Percentiles rank a stretch among this genome's conserved stretches.
Evolutionary conservation across 2,888 invertebrate species (phyloP).

Genomic region (Microctonus brassicae): DNA sequence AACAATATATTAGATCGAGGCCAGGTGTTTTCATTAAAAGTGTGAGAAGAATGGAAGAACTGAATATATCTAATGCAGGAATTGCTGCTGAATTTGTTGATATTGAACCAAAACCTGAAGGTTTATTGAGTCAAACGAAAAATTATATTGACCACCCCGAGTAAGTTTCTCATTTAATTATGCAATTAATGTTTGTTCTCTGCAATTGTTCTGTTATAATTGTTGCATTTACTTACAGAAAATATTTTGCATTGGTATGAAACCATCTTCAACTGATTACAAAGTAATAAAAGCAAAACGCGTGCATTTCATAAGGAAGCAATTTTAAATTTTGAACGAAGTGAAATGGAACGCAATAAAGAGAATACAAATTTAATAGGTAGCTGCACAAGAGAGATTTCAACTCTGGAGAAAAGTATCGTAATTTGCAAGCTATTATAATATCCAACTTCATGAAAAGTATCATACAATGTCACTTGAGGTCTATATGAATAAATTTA

Average conservation of each 20-base stretch:
- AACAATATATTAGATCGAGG: conserved; percentile 89
- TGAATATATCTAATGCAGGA: conserved; percentile 73
- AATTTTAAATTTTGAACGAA: conserved; percentile 69
- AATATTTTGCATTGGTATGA: conserved; percentile 91
- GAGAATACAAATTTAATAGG: conserved; percentile 43
- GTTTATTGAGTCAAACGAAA: conserved; percentile 78
- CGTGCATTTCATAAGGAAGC: conserved; percentile 81
- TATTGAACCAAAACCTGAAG: conserved; percentile 46
- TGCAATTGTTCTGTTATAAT: too few species aligned
- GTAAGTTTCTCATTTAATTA: conserved; percentile 70
- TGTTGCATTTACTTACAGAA: conserved; percentile 80
- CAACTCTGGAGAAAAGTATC: conserved; percentile 68
- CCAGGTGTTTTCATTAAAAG: conserved; percentile 92
- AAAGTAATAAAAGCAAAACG: conserved; percentile 91
- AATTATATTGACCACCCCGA: conserved; percentile 81
- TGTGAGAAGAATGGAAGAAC: conserved; percentile 85
- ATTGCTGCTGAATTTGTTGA: conserved; percentile 74
- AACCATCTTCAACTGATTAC: conserved; percentile 82
- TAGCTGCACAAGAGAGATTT: conserved; percentile 24
- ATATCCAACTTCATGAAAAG: conserved; percentile 91
- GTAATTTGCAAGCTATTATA: conserved; percentile 86
- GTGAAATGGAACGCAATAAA: conserved; percentile 64
- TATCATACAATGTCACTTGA: conserved; percentile 93
- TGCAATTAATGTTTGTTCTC: too few species aligned
- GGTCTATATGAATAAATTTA: conserved; percentile 59